These are phyloP conservation scores for Anastrepha obliqua DNA, from an alignment of 1,140 invertebrate species.

Conservation along the genomic window DNA sequence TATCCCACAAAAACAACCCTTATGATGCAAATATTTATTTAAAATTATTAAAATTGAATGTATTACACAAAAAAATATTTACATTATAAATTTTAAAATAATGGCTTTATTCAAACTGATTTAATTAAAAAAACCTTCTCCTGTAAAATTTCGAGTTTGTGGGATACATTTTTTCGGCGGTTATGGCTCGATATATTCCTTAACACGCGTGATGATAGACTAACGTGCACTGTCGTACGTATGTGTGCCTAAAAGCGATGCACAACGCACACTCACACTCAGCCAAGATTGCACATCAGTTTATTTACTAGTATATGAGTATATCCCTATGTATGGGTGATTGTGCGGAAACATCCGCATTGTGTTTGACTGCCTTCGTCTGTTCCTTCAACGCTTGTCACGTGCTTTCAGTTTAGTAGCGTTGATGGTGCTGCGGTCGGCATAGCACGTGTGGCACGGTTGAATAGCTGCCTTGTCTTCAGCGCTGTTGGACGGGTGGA, in stretches of 20 bases:
- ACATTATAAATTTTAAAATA: no score
- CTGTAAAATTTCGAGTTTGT: no score
- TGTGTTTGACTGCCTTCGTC: not conserved
- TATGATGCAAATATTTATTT: no score
- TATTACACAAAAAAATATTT: no score
- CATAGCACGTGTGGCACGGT: conserved; percentile 26
- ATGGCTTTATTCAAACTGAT: no score
- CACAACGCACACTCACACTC: not conserved
- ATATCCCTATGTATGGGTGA: not conserved
- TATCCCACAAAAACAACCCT: no score
- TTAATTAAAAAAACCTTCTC: no score
- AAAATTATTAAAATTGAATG: no score
- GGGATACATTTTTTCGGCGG: no score
- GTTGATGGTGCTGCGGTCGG: conserved; percentile 7
- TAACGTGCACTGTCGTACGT: not conserved
- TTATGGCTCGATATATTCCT: no score
- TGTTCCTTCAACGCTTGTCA: conserved; percentile 30
- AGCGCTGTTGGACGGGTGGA: not conserved
- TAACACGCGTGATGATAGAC: not conserved
- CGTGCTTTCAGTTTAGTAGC: conserved; percentile 6
- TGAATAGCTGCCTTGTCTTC: not conserved
- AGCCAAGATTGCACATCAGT: not conserved
- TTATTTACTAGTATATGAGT: not conserved
- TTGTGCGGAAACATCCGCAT: conserved; percentile 2
- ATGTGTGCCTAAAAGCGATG: not conserved